These are phyloP conservation scores for Exocentrus adspersus DNA, from an alignment of 2,888 invertebrate species.

Conservation along the genomic window DNA sequence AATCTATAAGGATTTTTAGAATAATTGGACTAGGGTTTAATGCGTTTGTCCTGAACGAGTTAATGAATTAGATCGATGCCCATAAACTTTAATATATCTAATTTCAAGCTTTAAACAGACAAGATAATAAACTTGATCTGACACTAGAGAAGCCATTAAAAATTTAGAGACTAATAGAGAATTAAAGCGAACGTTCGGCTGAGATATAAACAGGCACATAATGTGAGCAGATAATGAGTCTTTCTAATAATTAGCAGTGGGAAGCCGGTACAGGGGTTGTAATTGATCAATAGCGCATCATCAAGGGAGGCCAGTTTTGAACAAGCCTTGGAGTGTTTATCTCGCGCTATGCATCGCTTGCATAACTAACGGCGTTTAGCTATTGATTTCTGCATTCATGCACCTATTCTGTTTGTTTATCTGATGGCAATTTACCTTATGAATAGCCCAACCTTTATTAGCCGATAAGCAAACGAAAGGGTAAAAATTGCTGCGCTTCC, in stretches of 20 bases:
- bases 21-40: too few relatives aligned
- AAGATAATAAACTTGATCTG: neutral
- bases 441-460: conserved; percentile 14
- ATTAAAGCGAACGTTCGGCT: neutral
- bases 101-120: too few relatives aligned
- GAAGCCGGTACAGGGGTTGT: conserved; percentile 51
- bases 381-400: conserved; percentile 51
- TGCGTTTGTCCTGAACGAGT: neutral
- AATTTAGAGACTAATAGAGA: neutral
- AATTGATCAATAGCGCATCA: conserved; percentile 58
- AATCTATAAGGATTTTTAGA: too few relatives aligned
- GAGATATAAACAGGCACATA: conserved; percentile 1
- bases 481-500: neutral
- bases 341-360: conserved; percentile 53
- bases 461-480: conserved; percentile 1
- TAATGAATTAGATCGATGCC: neutral
- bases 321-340: conserved; percentile 50
- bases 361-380: conserved; percentile 52
- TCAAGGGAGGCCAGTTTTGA: conserved; percentile 51
- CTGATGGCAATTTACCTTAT: conserved; percentile 35
- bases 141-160: neutral
- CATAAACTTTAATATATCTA: too few relatives aligned
- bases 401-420: conserved; percentile 41
- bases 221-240: conserved; percentile 47
- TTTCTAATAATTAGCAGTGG: conserved; percentile 52